A percentile compares a stretch with the other conserved stretches of the same genome.
phyloP scores from a whole-genome alignment of 1,140 invertebrate genomes.

The Leptonema lineaticorne region DNA sequence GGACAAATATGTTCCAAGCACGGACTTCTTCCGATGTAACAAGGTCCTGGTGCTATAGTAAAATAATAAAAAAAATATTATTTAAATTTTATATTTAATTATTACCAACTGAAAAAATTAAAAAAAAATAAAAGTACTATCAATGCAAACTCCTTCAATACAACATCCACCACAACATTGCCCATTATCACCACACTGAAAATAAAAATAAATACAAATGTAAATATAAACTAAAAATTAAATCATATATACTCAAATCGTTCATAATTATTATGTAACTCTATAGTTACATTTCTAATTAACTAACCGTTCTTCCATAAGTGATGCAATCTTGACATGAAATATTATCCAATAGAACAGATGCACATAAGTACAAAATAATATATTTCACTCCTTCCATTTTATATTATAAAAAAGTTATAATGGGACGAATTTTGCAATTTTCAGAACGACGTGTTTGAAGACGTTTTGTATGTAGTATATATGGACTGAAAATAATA shows the following conservation, averaged over 20 bases:
- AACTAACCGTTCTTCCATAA: slow-evolving; percentile 34
- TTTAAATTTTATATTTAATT: background rate
- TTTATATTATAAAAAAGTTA: too few species aligned
- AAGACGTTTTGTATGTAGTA: too few species aligned
- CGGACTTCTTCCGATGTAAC: slow-evolving; percentile 20
- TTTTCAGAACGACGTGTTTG: too few species aligned
- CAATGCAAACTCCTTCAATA: slow-evolving; percentile 28
- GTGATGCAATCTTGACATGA: slow-evolving; percentile 35
- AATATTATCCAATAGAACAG: too few species aligned
- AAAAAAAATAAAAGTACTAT: slow-evolving; percentile 31
- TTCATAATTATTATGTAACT: background rate
- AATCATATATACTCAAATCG: background rate
- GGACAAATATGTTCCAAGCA: slow-evolving; percentile 34
- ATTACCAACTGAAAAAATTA: background rate
- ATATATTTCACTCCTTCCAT: too few species aligned
- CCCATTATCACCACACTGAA: slow-evolving; percentile 33
- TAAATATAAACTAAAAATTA: background rate
- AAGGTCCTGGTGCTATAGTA: slow-evolving; percentile 32
- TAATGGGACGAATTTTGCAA: too few species aligned
- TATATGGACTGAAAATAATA: too few species aligned
- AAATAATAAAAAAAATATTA: background rate
- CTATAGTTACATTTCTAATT: background rate
- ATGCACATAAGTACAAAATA: too few species aligned
- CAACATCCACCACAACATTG: slow-evolving; percentile 40
- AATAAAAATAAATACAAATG: background rate